phyloP scores from a whole-genome alignment of 1,140 invertebrate species.

The Temnothorax curvispinosus region DNA sequence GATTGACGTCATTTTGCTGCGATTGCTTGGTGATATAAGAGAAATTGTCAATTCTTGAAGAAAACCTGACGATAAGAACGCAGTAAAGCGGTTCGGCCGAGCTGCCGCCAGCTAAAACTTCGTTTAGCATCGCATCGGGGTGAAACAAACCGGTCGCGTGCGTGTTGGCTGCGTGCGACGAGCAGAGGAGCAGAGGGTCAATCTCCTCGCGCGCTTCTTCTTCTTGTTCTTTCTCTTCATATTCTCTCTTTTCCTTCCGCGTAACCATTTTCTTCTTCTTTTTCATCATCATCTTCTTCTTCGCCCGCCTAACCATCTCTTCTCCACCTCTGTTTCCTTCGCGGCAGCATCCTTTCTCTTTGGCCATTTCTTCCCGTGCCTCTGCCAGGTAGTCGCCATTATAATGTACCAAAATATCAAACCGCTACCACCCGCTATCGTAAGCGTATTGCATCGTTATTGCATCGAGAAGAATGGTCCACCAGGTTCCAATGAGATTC shows the following conservation, averaged over 20 bases:
- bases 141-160: slow-evolving; percentile 85
- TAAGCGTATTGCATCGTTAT: neutral
- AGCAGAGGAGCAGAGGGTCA: slow-evolving; percentile 82
- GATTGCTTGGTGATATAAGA: slow-evolving; percentile 23
- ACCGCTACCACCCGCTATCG: slow-evolving; percentile 2
- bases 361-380: slow-evolving; percentile 47
- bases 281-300: slow-evolving; percentile 66
- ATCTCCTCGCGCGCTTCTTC: slow-evolving; percentile 79
- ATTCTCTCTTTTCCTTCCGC: slow-evolving; percentile 74
- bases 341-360: slow-evolving; percentile 56
- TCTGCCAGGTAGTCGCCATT: slow-evolving; percentile 34
- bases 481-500: neutral
- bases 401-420: slow-evolving; percentile 53
- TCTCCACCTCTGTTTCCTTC: slow-evolving; percentile 46
- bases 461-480: neutral
- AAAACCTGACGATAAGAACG: slow-evolving; percentile 57
- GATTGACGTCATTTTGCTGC: slow-evolving; percentile 29
- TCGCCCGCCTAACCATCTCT: slow-evolving; percentile 49
- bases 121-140: slow-evolving; percentile 82
- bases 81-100: slow-evolving; percentile 73
- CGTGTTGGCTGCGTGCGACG: slow-evolving; percentile 79
- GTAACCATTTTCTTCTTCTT: slow-evolving; percentile 72
- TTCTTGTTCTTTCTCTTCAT: slow-evolving; percentile 54
- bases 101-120: slow-evolving; percentile 81
- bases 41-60: slow-evolving; percentile 63